These are phyloP conservation scores for Drosophila pseudotakahashii DNA, from an alignment of 2,888 invertebrate species.

Conservation along the genomic window DNA sequence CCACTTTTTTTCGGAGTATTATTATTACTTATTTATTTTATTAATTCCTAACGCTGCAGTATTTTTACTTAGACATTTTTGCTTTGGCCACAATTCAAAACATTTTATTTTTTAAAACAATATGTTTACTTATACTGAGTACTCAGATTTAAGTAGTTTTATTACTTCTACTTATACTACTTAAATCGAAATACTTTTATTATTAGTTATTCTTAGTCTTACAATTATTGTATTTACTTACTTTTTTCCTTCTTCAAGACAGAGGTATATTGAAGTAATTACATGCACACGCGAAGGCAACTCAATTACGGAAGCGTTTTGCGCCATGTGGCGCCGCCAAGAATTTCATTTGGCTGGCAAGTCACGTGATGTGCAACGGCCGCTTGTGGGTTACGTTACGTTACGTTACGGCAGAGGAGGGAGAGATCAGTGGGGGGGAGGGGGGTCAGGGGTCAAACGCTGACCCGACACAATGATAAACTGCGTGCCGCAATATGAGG, in stretches of 20 bases:
- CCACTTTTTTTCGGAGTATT: too few species aligned
- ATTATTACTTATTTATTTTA: too few species aligned
- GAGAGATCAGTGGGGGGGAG: background rate
- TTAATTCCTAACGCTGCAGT: too few species aligned
- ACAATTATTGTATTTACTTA: too few species aligned
- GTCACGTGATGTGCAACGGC: slow-evolving; percentile 63
- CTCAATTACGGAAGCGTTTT: slow-evolving; percentile 54
- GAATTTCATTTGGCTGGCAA: slow-evolving; percentile 65
- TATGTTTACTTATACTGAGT: too few species aligned
- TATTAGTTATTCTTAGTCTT: too few species aligned
- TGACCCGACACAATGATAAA: slow-evolving; percentile 53
- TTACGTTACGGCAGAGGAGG: background rate
- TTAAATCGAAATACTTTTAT: too few species aligned
- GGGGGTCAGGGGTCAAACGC: slow-evolving; percentile 13
- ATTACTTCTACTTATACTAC: too few species aligned
- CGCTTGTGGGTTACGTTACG: slow-evolving; percentile 7
- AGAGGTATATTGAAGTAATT: slow-evolving; percentile 37
- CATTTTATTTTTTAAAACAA: too few species aligned
- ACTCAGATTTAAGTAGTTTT: too few species aligned
- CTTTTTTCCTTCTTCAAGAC: slow-evolving; percentile 1
- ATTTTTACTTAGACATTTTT: too few species aligned
- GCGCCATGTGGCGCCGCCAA: slow-evolving; percentile 54
- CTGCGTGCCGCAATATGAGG: slow-evolving; percentile 56
- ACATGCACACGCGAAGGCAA: slow-evolving; percentile 35
- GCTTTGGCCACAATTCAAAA: too few species aligned